Evolutionary conservation across 2,888 invertebrate genomes (phyloP).

Genomic region (Caenorhabditis doughertyi): DNA sequence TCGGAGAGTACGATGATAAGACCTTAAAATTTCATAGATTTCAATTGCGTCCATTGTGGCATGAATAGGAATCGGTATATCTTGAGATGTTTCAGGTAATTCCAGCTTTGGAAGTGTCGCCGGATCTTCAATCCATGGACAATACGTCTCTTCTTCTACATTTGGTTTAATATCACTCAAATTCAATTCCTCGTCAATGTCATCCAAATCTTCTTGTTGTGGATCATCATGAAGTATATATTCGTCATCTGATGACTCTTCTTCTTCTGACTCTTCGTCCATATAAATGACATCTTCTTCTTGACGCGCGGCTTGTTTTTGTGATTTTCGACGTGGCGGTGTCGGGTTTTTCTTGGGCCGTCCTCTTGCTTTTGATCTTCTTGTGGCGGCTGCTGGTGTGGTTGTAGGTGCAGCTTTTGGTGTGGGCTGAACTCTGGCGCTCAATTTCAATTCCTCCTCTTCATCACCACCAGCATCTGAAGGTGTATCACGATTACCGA

Average conservation of each 20-base stretch:
- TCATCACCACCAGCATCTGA: conserved; percentile 11
- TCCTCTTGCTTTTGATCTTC: not conserved
- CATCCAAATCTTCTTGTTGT: conserved; percentile 17
- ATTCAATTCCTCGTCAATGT: conserved; percentile 15
- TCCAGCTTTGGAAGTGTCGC: conserved; percentile 70
- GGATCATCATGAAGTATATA: conserved; percentile 10
- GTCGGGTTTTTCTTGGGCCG: conserved; percentile 35
- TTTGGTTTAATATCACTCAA: conserved; percentile 26
- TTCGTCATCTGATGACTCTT: conserved; percentile 44
- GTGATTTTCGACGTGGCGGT: conserved; percentile 13
- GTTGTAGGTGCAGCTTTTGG: not conserved
- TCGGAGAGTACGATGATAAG: conserved; percentile 91
- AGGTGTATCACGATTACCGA: conserved; percentile 31
- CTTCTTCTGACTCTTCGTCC: conserved; percentile 51
- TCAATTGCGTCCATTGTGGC: conserved; percentile 69
- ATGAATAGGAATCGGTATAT: conserved; percentile 65
- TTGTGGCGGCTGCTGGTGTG: not conserved
- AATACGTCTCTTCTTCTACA: conserved; percentile 40
- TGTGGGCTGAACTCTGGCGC: not conserved
- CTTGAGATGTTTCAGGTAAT: conserved; percentile 70
- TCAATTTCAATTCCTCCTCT: not conserved
- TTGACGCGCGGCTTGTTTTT: not conserved
- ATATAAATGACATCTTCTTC: conserved; percentile 49
- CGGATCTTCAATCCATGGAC: conserved; percentile 75
- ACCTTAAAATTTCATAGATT: conserved; percentile 94